Evolutionary conservation across 92 coral and sea anemone genomes (phyloP), one percentile per base, ranked within the genome.

Genomic region (Porites divaricata): DNA sequence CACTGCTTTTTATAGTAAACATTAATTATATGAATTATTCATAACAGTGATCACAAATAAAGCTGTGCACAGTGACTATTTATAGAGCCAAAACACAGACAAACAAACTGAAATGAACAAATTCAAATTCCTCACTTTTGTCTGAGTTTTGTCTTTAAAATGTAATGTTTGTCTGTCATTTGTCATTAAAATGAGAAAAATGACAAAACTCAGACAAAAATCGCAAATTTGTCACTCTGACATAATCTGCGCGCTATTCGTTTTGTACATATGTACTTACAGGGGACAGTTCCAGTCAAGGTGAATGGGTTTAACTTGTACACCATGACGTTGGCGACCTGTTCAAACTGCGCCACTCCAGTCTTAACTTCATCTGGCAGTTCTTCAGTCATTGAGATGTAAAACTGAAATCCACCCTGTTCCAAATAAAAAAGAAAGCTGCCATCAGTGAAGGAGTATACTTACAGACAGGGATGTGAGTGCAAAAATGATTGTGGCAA

Each of bases 401-500:
- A 10, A 50, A 84, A 84, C 57, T 14, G 68, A 9, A 41, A 15
- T 66, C 88, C 88, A 75, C 88, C 88, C 88, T 84, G 54, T 4
- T 16, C 1, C 16, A 3, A 2, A 21, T 10, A 74, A 4, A 73
- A 5, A 7, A 12, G n/a, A n/a, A n/a, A 57, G 48, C 4, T 19
- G 22, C 56, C 6, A 21, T 50, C 1, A 9, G 17, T n/a, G 17
- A 54, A 54, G 14, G 12, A 53, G 58, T 7, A 54, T 15, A 2
- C 59, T 12, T 11, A 54, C 59, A 11, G 4, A 21, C 6, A 20
- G 11, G 1, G 0, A 59, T 25, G 59, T 54, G 12, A 11, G 12
- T 11, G 2, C 17, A 54, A 54, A 54, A 54, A 54, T 35, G 45
- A 4, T 35, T 35, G 45, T 35, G 45, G 45, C 45, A 35, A 35